These are phyloP conservation scores for Rachycentron canadum DNA, from an alignment of 2,797 vertebrate genomes.

Conservation along the genomic window DNA sequence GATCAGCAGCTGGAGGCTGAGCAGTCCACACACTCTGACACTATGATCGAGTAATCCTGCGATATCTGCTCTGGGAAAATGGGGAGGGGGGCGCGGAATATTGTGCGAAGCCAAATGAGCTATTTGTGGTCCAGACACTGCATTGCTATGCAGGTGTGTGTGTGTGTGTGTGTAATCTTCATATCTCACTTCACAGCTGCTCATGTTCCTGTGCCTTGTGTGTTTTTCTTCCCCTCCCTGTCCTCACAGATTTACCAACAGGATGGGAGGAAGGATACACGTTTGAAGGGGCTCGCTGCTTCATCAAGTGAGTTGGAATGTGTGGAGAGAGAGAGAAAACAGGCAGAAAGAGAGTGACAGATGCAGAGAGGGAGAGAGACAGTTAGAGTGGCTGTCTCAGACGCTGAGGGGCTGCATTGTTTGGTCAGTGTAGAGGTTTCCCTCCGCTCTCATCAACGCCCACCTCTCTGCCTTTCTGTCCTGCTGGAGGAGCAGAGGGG, in stretches of 20 bases:
- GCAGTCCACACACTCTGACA: neutral
- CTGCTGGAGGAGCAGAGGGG: constrained; percentile 31
- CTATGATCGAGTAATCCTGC: constrained; percentile 28
- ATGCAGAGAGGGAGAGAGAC: constrained; percentile 2
- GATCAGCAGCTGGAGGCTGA: constrained; percentile 39
- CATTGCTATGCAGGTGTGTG: constrained; percentile 53
- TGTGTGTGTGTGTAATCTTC: constrained; percentile 13
- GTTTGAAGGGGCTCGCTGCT: constrained; percentile 97
- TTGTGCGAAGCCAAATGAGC: constrained; percentile 34
- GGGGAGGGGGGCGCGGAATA: constrained; percentile 6
- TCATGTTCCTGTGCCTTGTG: constrained; percentile 41
- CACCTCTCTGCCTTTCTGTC: constrained; percentile 31
- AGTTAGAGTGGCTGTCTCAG: neutral
- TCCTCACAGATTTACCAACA: constrained; percentile 91
- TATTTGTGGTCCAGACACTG: constrained; percentile 53
- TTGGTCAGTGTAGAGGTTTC: constrained; percentile 54
- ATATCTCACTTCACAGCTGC: constrained; percentile 45
- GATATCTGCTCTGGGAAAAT: constrained; percentile 9
- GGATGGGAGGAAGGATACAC: constrained; percentile 98
- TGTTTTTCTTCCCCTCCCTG: constrained; percentile 48
- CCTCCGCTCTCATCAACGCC: constrained; percentile 52
- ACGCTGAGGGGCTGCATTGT: constrained; percentile 59
- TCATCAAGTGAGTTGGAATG: constrained; percentile 94
- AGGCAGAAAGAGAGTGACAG: neutral
- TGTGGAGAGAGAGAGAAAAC: neutral